phyloP scores from a whole-genome alignment of 2,888 invertebrate genomes.

The Aphodius granarius region DNA sequence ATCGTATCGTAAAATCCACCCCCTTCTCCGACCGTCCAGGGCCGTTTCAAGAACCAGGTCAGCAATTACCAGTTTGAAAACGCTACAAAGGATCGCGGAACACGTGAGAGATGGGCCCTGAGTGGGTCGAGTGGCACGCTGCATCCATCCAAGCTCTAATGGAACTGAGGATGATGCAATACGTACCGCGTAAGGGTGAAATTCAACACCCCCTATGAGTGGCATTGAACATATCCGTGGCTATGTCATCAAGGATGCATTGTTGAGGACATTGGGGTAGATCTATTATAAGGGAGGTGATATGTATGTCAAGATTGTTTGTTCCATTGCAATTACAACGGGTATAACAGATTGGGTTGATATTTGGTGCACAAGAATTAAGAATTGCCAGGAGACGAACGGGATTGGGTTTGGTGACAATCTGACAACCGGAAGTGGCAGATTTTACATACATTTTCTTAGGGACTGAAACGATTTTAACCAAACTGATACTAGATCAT shows the following conservation, averaged over 20 bases:
- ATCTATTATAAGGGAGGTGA: not conserved
- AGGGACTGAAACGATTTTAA: no score
- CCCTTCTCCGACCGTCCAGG: not conserved
- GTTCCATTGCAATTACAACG: not conserved
- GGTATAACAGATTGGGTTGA: no score
- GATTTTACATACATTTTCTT: no score
- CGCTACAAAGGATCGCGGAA: not conserved
- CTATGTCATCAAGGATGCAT: not conserved
- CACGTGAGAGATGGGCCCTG: not conserved
- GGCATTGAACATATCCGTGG: not conserved
- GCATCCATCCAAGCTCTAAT: not conserved
- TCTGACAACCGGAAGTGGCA: no score
- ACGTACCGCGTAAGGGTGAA: not conserved
- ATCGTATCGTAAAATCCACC: not conserved
- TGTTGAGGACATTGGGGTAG: not conserved
- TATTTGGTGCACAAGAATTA: no score
- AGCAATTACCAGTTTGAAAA: not conserved
- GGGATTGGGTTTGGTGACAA: no score
- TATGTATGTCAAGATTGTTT: not conserved
- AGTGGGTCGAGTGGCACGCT: not conserved
- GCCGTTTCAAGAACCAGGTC: not conserved
- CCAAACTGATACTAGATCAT: no score
- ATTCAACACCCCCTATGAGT: no score
- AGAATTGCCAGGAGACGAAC: no score
- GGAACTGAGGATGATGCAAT: not conserved